A percentile compares a stretch with the other conserved stretches of the same genome.
phyloP scores from a whole-genome alignment of 2,113 vertebrate genomes.

The Myrmophylax atrothorax region DNA sequence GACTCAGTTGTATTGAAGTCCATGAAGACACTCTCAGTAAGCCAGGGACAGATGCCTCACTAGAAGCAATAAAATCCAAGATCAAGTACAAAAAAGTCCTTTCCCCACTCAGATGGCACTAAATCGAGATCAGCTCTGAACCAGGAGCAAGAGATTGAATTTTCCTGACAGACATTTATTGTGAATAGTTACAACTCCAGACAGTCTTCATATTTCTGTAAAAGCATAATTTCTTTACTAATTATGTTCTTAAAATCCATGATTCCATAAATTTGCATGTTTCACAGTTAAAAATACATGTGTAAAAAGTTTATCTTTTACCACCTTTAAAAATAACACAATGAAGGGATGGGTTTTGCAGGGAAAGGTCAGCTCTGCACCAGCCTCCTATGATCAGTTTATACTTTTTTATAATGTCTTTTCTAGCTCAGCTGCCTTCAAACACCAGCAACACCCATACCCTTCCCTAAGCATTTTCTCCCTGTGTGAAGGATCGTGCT shows the following conservation, averaged over 20 bases:
- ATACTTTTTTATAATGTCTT: not conserved
- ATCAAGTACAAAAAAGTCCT: not conserved
- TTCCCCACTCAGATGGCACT: not conserved
- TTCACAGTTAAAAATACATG: not conserved
- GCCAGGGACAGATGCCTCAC: not conserved
- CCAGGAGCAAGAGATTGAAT: not conserved
- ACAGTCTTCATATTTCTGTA: not conserved
- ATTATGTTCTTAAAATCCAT: not conserved
- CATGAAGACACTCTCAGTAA: not conserved
- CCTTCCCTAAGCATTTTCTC: not conserved
- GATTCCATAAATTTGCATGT: not conserved
- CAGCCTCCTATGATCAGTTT: not conserved
- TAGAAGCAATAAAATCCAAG: not conserved
- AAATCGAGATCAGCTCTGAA: not conserved
- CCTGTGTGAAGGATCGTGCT: not conserved
- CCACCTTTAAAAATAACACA: not conserved
- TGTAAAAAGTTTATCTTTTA: not conserved
- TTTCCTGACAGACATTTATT: not conserved
- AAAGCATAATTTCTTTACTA: not conserved
- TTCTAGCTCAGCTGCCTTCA: not conserved
- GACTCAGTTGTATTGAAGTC: not conserved
- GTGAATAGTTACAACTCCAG: not conserved
- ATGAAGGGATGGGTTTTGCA: not conserved
- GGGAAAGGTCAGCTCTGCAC: not conserved
- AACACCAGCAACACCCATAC: not conserved